Percentiles rank a stretch among this genome's conserved stretches.
phyloP scores from a whole-genome alignment of 2,888 invertebrate species.

The Leptopterna dolabrata region DNA sequence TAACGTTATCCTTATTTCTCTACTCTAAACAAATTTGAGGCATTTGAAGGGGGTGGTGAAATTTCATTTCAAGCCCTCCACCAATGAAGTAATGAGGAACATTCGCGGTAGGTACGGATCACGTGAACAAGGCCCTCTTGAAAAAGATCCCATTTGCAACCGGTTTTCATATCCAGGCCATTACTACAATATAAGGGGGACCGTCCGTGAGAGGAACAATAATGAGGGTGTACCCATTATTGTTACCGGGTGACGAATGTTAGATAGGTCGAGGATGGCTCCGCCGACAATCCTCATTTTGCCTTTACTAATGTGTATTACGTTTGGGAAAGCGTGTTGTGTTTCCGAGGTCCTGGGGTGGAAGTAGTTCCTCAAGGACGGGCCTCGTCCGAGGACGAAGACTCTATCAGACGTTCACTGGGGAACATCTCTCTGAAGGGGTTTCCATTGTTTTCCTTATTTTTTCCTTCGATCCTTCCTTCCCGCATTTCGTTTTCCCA shows the following conservation, averaged over 20 bases:
- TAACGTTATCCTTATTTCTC: no score
- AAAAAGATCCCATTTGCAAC: no score
- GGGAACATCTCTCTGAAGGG: no score
- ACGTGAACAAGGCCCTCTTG: no score
- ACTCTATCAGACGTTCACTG: no score
- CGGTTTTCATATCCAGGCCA: no score
- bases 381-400: neutral
- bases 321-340: conserved; percentile 3
- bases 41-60: no score
- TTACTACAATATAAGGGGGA: no score
- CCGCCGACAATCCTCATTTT: neutral
- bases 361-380: neutral
- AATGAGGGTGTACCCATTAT: neutral
- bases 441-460: neutral
- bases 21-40: no score
- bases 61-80: no score
- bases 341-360: neutral
- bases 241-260: neutral
- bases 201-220: neutral
- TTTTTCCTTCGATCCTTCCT: neutral
- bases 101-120: no score
- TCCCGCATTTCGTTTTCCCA: neutral
- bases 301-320: conserved; percentile 9
- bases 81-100: no score
- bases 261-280: neutral